These are phyloP conservation scores for Cherax destructor DNA, from an alignment of 1,140 invertebrate genomes.

Conservation along the genomic window DNA sequence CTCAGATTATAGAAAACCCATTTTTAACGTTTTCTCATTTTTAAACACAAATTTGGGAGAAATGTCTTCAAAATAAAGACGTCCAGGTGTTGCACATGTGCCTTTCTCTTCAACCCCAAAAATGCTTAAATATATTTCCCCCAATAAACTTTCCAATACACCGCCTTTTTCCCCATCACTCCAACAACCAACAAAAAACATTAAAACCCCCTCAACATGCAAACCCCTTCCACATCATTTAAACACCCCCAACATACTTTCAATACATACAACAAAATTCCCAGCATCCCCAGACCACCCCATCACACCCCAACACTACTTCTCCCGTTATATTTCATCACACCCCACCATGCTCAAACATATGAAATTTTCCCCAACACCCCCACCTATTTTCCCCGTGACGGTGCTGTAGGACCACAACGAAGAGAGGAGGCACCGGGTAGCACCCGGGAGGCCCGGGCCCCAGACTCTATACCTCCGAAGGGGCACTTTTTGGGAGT, in stretches of 20 bases:
- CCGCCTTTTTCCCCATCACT: too few relatives aligned
- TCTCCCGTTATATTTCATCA: neutral
- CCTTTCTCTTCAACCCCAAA: too few relatives aligned
- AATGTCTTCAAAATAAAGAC: too few relatives aligned
- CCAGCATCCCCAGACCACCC: neutral
- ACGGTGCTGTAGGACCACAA: conserved; percentile 61
- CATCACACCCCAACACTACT: neutral
- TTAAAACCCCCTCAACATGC: too few relatives aligned
- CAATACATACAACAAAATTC: neutral
- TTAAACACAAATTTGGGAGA: too few relatives aligned
- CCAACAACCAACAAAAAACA: too few relatives aligned
- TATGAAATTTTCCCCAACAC: neutral
- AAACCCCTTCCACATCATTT: neutral
- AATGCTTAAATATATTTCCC: too few relatives aligned
- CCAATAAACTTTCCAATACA: too few relatives aligned
- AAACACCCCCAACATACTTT: neutral
- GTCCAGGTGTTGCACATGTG: too few relatives aligned
- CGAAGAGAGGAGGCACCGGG: conserved; percentile 44
- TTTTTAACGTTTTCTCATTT: too few relatives aligned
- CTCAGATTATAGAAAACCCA: too few relatives aligned
- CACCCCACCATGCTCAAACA: neutral
- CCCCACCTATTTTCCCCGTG: conserved; percentile 57
- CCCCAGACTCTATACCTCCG: conserved; percentile 50
- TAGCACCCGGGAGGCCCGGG: conserved; percentile 33
- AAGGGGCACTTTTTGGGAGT: conserved; percentile 29